phyloP scores from a whole-genome alignment of 1,140 invertebrate species.

The Drosophila tropicalis region DNA sequence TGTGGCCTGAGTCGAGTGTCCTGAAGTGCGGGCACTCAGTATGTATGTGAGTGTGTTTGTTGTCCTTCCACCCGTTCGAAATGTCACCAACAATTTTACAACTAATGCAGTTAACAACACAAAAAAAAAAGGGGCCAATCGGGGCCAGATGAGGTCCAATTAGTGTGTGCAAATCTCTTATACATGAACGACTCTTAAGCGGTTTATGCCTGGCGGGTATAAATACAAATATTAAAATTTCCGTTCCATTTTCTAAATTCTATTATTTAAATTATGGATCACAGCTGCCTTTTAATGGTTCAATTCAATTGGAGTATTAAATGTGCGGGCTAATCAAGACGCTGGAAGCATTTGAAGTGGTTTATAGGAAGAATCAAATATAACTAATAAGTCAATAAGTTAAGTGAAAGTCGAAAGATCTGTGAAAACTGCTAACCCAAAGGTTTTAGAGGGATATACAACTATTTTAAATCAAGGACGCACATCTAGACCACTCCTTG shows the following conservation, averaged over 20 bases:
- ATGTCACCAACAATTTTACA: slow-evolving; percentile 53
- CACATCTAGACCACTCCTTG: too few relatives aligned
- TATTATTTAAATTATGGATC: slow-evolving; percentile 71
- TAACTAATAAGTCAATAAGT: not conserved
- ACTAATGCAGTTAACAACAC: slow-evolving; percentile 13
- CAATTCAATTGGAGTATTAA: not conserved
- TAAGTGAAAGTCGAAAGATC: too few relatives aligned
- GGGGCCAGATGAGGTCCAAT: slow-evolving; percentile 55
- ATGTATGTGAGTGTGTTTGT: too few relatives aligned
- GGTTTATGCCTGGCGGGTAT: slow-evolving; percentile 51
- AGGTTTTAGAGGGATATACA: too few relatives aligned
- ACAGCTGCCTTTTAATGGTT: not conserved
- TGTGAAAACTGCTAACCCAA: too few relatives aligned
- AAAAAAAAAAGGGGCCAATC: slow-evolving; percentile 16
- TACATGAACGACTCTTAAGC: slow-evolving; percentile 71
- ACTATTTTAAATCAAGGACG: too few relatives aligned
- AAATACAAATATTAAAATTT: not conserved
- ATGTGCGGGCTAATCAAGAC: slow-evolving; percentile 39
- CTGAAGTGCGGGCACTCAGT: slow-evolving; percentile 43
- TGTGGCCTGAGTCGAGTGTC: slow-evolving; percentile 59
- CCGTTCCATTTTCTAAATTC: slow-evolving; percentile 50
- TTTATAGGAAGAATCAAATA: not conserved
- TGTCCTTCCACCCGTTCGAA: slow-evolving; percentile 28
- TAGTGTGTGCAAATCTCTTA: slow-evolving; percentile 74
- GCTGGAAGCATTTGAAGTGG: too few relatives aligned